Conservation (phyloP, 2,888 invertebrate species). For the Exocentrus adspersus region DNA sequence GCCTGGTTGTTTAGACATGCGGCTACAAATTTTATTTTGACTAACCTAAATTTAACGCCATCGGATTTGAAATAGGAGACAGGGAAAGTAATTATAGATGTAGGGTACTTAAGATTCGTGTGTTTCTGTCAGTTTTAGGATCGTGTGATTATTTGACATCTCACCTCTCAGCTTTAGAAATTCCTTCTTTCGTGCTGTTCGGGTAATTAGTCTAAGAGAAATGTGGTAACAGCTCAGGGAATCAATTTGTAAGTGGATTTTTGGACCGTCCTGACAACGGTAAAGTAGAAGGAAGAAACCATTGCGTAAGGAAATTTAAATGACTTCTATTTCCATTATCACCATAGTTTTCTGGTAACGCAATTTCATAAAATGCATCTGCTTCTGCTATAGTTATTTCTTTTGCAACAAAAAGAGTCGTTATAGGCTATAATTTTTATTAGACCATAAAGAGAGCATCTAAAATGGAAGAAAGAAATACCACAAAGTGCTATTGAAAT, state of each 20-base stretch:
- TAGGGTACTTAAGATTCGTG: constrained; percentile 4
- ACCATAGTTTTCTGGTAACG: too few species aligned
- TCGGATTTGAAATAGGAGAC: constrained; percentile 2
- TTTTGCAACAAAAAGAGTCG: too few species aligned
- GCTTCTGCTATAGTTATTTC: too few species aligned
- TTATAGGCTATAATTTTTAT: too few species aligned
- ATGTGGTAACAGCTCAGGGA: background rate
- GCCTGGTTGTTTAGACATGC: background rate
- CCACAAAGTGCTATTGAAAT: background rate
- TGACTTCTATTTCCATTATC: too few species aligned
- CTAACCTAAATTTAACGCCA: constrained; percentile 13
- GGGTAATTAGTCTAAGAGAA: background rate
- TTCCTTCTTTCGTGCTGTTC: background rate
- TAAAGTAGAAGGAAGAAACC: background rate
- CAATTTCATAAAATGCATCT: too few species aligned
- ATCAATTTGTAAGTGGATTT: background rate
- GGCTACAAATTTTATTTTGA: constrained; percentile 9
- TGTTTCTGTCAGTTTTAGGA: constrained; percentile 1
- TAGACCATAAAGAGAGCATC: constrained; percentile 9
- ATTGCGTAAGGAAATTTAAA: too few species aligned
- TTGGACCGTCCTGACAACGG: background rate
- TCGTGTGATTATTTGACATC: constrained; percentile 6
- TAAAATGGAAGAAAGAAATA: constrained; percentile 8
- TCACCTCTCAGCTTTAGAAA: constrained; percentile 7
- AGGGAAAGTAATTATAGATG: constrained; percentile 1